Base-by-base conservation (phyloP, 2,797 vertebrate genomes). In the Scarus forsteni region DNA sequence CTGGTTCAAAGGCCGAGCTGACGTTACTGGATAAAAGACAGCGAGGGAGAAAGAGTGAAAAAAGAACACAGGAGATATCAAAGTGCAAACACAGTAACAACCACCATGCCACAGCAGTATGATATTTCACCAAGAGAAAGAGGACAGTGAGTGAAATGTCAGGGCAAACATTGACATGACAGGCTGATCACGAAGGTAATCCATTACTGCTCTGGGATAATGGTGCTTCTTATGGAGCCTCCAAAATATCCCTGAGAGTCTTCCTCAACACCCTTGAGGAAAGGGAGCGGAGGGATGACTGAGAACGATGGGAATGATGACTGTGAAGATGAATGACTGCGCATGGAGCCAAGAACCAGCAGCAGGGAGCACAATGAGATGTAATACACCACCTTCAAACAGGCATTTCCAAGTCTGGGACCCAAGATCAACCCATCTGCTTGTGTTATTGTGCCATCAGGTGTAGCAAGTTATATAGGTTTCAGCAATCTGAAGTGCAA, bases 91-190 rank as follows among this genome's bases (percentile, higher is more conserved):
- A 80, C 70, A 66, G 58, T 77, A 77, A 88, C 78, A 88, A 84
- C 70, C 69, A 78, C 58, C 66, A 79, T 64, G 73, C 71, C 14
- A 27, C 50, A 8, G 55, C 64, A 83, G 27, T 27, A 72, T 72
- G 78, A 90, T 85, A 80, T 84, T 81, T 83, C 80, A 88, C 75
- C 64, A 65, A 64, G 73, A 75, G 81, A 87, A 66, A 38, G 50
- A 27, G 77, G 85, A 79, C 81, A 88, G 81, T 76, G 84, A 81
- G 82, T 90, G 79, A 89, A 87, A 87, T 88, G 85, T 86, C 88
- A 74, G 66, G 61, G 66, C 83, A 84, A 87, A 83, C 86, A 89
- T 75, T 71, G 84, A 77, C 60, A 10, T 87, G 88, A 86, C 84
- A 87, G 79, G 65, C 81, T 81, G 83, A 85, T 77, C 85, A 84